Evolutionary conservation across 2,113 vertebrate genomes (phyloP).

Genomic region (Diadophis punctatus): DNA sequence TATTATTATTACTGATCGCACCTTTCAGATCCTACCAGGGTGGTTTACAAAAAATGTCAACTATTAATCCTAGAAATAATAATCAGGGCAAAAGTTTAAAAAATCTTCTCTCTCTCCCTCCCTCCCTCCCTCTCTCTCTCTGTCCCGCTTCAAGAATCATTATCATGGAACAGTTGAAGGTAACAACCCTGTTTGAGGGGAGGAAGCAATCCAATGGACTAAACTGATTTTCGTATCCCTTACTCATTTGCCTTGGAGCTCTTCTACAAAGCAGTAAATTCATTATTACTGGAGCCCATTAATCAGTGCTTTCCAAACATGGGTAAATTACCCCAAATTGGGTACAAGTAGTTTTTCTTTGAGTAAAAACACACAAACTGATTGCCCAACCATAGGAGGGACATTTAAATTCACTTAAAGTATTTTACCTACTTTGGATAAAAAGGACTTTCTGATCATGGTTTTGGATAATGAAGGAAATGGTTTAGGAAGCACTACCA

Average conservation of each 20-base stretch:
- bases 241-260: not conserved
- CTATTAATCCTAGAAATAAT: not conserved
- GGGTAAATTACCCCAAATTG: not conserved
- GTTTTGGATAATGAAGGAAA: not conserved
- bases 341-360: not conserved
- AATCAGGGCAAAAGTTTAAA: not conserved
- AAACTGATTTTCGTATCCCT: not conserved
- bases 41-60: not conserved
- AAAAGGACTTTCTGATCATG: not conserved
- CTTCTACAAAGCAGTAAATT: slow-evolving; percentile 4
- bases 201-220: not conserved
- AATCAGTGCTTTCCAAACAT: not conserved
- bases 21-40: not conserved
- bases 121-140: not conserved
- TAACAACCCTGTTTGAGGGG: not conserved
- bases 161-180: not conserved
- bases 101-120: not conserved
- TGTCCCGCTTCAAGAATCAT: not conserved
- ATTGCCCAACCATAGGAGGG: not conserved
- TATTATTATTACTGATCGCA: not conserved
- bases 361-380: not conserved
- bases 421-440: not conserved
- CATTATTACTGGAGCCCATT: not conserved
- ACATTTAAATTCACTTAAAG: not conserved
- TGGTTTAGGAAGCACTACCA: not conserved